phyloP scores from a whole-genome alignment of 2,888 invertebrate genomes.

The Cantharis lateralis region DNA sequence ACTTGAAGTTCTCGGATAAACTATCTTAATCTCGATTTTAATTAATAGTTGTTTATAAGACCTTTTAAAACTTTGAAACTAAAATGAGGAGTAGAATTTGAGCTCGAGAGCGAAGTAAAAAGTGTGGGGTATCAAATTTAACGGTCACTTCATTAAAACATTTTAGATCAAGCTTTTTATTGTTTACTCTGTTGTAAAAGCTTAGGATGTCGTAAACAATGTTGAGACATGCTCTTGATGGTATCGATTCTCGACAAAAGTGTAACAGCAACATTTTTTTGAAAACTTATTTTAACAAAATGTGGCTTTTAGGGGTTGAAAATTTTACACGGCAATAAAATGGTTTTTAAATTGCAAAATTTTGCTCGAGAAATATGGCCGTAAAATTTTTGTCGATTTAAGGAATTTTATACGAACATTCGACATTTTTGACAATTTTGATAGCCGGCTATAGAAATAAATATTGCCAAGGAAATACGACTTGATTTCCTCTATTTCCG shows the following conservation, averaged over 20 bases:
- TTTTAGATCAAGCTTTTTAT: neutral
- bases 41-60: slow-evolving; percentile 2
- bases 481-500: slow-evolving; percentile 46
- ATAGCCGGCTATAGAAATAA: slow-evolving; percentile 28
- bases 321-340: neutral
- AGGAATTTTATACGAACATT: neutral
- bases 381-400: neutral
- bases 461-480: slow-evolving; percentile 39
- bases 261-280: neutral
- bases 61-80: neutral
- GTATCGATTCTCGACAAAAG: neutral
- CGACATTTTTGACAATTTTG: neutral
- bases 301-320: neutral
- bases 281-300: neutral
- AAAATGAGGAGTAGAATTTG: neutral
- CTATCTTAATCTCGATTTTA: slow-evolving; percentile 3
- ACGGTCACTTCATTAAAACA: neutral
- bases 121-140: neutral
- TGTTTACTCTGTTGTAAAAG: neutral
- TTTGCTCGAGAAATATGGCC: neutral
- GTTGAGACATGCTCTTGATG: neutral
- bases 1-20: slow-evolving; percentile 6
- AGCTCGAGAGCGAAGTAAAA: neutral
- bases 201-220: neutral
- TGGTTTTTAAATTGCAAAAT: neutral